Base-by-base conservation (phyloP, 2,797 vertebrate genomes). In the Pipistrellus pygmaeus region DNA sequence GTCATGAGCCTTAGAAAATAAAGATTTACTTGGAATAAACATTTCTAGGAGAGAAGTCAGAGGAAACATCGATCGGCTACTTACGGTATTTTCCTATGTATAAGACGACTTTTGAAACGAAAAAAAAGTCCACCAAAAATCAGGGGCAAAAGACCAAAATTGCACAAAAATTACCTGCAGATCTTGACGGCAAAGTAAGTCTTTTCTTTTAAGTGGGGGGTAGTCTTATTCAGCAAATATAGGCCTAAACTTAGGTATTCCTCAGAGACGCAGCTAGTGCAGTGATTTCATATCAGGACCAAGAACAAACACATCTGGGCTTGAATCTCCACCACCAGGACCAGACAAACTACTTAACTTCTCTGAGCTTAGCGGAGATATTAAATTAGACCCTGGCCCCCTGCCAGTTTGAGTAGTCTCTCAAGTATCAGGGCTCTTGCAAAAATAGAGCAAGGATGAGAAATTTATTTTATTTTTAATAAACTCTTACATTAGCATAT, bases 381-480 rank as follows among this genome's bases (percentile, higher is more conserved):
- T 75, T 60, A 48, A 46, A 68, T 77, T 68, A 41, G 8, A 53
- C 27, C 17, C 35, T 13, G 5, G 14, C 12, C 20, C 1, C 1
- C 2, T 13, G 21, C 4, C 9, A 11, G 9, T 44, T 23, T 75
- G 4, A 10, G 25, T 10, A 60, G 21, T 41, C 5, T 3, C 14
- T 66, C 32, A 32, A 53, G 25, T 32, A 91, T 20, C 32, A 44
- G 15, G 9, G 0, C 9, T 90, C 18, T 78, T 78, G 35, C 48
- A 73, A 51, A 38, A 64, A 41, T n/a, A 14, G 2, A 6, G 2
- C 32, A 75, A 53, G 23, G 32, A 83, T n/a, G 1, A 25, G 38
- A 91, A 82, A 4, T 32, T 21, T 73, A 53, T 8, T 73, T 48
- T 84, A 87, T 51, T 92, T 94, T 85, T 71, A 80, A 85, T 60